Percentiles rank a stretch among this genome's conserved stretches.
phyloP scores from a whole-genome alignment of 1,140 invertebrate genomes.

The Brevipalpus yothersi region DNA sequence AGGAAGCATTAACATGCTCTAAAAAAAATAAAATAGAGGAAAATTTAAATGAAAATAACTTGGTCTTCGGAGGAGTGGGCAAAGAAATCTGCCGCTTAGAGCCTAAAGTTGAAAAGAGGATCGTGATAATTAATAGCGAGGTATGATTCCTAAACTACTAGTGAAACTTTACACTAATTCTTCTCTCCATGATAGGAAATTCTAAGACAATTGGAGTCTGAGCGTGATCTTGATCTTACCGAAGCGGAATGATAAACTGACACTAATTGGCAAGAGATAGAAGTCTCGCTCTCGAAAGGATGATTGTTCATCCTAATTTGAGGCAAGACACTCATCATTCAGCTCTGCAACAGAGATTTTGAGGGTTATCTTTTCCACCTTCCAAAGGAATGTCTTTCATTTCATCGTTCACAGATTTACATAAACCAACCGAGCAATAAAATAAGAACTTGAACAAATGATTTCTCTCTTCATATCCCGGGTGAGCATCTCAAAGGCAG shows the following conservation, averaged over 20 bases:
- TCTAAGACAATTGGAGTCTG: not conserved
- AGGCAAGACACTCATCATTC: no score
- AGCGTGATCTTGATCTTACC: not conserved
- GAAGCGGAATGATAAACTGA: not conserved
- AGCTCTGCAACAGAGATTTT: no score
- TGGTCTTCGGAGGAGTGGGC: conserved; percentile 36
- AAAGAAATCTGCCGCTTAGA: conserved; percentile 42
- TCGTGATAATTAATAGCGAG: conserved; percentile 17
- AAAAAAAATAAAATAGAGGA: not conserved
- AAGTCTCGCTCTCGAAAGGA: no score
- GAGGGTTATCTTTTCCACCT: no score
- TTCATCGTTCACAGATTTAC: no score
- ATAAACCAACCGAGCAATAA: no score
- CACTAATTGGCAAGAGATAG: no score
- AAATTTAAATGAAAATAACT: not conserved
- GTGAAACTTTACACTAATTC: not conserved
- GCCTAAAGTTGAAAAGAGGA: conserved; percentile 44
- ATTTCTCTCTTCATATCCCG: no score
- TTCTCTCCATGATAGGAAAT: not conserved
- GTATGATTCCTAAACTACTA: not conserved
- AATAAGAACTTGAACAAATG: no score
- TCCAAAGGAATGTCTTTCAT: no score
- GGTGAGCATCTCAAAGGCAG: no score
- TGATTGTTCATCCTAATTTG: no score
- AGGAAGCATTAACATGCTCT: not conserved